Conservation (phyloP, 2,113 vertebrate genomes). For the Meleagris gallopavo region DNA sequence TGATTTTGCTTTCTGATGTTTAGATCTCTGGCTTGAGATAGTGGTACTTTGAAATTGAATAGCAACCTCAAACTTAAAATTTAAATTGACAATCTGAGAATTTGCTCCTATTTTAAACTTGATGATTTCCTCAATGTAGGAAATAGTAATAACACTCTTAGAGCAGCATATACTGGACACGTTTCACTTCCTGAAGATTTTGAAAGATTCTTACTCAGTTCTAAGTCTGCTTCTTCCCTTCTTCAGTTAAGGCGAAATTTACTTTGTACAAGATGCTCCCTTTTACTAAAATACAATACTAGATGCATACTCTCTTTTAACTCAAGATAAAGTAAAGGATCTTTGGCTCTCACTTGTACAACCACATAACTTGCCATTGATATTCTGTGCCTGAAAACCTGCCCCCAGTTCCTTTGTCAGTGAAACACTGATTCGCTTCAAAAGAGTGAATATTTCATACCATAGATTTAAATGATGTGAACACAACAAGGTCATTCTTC, state of each 20-base stretch:
- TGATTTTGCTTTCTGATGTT: background rate
- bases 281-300: background rate
- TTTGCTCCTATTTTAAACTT: background rate
- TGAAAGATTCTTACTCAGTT: background rate
- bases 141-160: background rate
- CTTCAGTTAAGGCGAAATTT: background rate
- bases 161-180: background rate
- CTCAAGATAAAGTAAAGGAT: background rate
- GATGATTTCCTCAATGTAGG: background rate
- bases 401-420: background rate
- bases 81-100: background rate
- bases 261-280: background rate
- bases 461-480: conserved; percentile 3
- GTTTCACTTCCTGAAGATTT: background rate
- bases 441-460: background rate
- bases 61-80: background rate
- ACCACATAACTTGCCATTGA: background rate
- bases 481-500: background rate
- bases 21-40: background rate
- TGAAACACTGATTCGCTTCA: background rate
- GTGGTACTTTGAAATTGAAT: background rate
- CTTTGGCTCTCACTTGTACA: background rate
- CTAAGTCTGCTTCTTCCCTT: background rate
- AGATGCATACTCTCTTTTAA: background rate
- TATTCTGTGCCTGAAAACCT: background rate